A percentile compares a stretch with the other conserved stretches of the same genome.
Evolutionary conservation across 2,113 vertebrate genomes (phyloP).

Genomic region (Clarias gariepinus): DNA sequence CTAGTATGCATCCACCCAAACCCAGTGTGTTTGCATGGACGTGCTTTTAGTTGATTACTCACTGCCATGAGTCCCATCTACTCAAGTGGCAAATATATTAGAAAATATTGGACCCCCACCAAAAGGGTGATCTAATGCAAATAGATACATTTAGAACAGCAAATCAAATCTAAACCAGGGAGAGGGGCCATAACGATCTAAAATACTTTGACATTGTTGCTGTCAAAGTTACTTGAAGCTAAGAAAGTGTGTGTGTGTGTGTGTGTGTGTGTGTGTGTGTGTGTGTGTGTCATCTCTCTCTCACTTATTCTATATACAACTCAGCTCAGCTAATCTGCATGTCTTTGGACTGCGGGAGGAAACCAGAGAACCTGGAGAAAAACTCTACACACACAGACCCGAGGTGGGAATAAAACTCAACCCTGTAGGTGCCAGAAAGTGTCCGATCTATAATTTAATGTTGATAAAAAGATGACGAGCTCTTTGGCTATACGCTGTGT

Average conservation of each 20-base stretch:
- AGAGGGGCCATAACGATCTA: not conserved
- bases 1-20: constrained; percentile 57
- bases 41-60: constrained; percentile 64
- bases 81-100: constrained; percentile 54
- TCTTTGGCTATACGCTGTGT: not conserved
- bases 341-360: no score
- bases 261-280: no score
- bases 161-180: constrained; percentile 63
- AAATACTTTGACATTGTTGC: constrained; percentile 12
- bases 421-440: not conserved
- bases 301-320: no score
- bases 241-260: no score
- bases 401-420: no score
- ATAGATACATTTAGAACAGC: constrained; percentile 49
- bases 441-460: not conserved
- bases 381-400: no score
- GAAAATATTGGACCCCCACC: constrained; percentile 57
- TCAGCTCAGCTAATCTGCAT: no score
- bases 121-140: constrained; percentile 49
- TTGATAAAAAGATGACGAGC: not conserved
- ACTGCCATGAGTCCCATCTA: constrained; percentile 47
- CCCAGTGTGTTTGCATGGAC: constrained; percentile 49
- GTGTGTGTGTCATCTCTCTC: no score
- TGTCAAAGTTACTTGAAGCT: not conserved
- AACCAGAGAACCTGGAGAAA: no score